Evolutionary conservation across 2,797 vertebrate genomes (phyloP), one percentile per base, ranked within the genome.

Genomic region (Pterois miles): DNA sequence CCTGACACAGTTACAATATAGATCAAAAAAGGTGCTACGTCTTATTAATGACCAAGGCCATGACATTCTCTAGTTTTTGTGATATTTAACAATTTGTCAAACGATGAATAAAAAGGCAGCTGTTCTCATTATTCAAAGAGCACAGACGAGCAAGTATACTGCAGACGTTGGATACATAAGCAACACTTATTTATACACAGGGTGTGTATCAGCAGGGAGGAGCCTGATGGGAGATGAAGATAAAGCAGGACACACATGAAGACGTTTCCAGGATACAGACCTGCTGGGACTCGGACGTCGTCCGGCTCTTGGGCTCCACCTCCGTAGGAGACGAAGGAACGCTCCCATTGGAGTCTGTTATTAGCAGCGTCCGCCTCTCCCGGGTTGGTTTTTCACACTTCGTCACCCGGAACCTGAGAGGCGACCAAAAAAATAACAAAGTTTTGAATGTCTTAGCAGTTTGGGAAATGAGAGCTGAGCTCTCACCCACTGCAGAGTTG

Each of bases 331-430:
- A 94, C 1, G 89, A 14, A 0, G 95, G 94, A 40, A 89, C 81
- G 0, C 96, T 97, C 0, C 96, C 95, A 0, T 96, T 97, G 71
- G 95, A 78, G 66, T 95, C 95, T 0, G 85, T 59, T 38, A 93
- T 81, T 66, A 97, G 91, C 89, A 98, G 84, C 27, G 95, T 96
- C 57, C 96, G 95, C 81, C 96, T 89, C 23, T 98, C 96, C 57
- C 90, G 96, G 89, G 68, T 65, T 0, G 92, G 74, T 77, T 97
- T 98, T 34, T 99, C 98, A 80, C 96, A 96, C 92, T 98, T 99
- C 0, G 97, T 98, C 74, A 99, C 98, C 34, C 97, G 95, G 87
- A 99, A 99, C 89, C 98, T 99, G 88, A 53, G 46, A 10, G n/a
- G 68, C 1, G 25, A 22, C 48, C 8, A 70, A 54, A 8, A 1